Evolutionary conservation across 2,797 vertebrate species (phyloP).

Genomic region (Sciurus vulgaris): DNA sequence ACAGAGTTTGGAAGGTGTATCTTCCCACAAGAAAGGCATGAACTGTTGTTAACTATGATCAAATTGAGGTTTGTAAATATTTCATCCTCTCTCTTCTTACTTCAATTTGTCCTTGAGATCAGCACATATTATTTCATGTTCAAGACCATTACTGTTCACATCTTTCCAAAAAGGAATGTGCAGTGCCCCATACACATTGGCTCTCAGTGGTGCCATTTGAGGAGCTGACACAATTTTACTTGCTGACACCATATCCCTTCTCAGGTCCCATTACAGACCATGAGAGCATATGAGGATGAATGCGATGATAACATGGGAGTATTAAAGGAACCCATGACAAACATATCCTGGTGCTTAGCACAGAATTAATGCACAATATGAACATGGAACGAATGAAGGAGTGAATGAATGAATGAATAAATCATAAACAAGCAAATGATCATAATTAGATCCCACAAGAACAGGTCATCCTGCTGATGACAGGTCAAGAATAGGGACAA

Average conservation of each 20-base stretch:
- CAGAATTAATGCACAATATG: background rate
- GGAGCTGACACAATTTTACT: background rate
- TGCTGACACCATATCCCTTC: background rate
- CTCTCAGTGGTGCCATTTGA: background rate
- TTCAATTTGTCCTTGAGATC: background rate
- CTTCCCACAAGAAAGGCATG: background rate
- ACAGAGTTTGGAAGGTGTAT: background rate
- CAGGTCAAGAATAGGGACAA: background rate
- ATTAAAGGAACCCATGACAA: background rate
- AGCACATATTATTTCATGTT: background rate
- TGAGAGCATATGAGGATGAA: background rate
- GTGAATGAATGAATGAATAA: background rate
- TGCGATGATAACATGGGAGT: too few relatives aligned
- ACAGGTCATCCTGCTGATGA: background rate
- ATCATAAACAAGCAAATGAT: background rate
- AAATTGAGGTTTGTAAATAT: background rate
- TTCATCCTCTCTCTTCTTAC: background rate
- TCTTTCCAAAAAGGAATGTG: background rate
- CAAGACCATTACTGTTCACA: background rate
- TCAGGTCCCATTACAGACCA: background rate
- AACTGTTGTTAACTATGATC: background rate
- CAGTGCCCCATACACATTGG: background rate
- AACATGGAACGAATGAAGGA: background rate
- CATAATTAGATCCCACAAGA: slow-evolving; percentile 28
- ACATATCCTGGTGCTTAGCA: background rate